A percentile compares a stretch with the other conserved stretches of the same genome.
Evolutionary conservation across 2,113 vertebrate genomes (phyloP).

Genomic region (Oncorhynchus masou): DNA sequence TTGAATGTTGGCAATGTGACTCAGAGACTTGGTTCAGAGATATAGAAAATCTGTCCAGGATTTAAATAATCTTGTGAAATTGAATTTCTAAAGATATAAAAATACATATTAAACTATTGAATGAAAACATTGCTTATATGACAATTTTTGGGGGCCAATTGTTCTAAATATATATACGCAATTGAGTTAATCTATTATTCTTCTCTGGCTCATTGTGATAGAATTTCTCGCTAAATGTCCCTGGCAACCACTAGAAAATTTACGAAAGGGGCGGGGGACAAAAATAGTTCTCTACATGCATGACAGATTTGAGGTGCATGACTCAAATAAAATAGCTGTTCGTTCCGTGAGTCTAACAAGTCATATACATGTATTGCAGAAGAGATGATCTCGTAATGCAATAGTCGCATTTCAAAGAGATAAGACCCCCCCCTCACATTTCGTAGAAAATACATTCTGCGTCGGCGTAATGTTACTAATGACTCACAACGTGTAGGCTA

Average conservation of each 20-base stretch:
- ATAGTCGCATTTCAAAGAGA: background rate
- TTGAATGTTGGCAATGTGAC: too few relatives aligned
- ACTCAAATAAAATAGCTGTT: background rate
- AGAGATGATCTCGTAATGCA: background rate
- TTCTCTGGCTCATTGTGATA: background rate
- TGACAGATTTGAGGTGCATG: background rate
- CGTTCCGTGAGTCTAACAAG: background rate
- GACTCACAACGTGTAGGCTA: background rate
- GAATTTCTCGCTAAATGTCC: background rate
- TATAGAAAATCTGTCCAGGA: too few relatives aligned
- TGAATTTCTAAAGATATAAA: too few relatives aligned
- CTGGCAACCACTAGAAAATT: conserved; percentile 15
- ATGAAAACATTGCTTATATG: too few relatives aligned
- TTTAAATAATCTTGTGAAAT: too few relatives aligned
- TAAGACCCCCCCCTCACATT: background rate
- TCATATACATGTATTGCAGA: background rate
- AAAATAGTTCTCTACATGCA: conserved; percentile 44
- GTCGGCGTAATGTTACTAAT: background rate
- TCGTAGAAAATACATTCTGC: background rate
- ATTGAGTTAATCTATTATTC: background rate
- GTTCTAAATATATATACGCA: too few relatives aligned
- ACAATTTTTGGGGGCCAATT: too few relatives aligned
- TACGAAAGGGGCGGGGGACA: conserved; percentile 27
- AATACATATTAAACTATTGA: background rate
- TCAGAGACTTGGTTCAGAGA: too few relatives aligned